Evolutionary conservation across 2,797 vertebrate genomes (phyloP).

Genomic region (Cryptoprocta ferox): DNA sequence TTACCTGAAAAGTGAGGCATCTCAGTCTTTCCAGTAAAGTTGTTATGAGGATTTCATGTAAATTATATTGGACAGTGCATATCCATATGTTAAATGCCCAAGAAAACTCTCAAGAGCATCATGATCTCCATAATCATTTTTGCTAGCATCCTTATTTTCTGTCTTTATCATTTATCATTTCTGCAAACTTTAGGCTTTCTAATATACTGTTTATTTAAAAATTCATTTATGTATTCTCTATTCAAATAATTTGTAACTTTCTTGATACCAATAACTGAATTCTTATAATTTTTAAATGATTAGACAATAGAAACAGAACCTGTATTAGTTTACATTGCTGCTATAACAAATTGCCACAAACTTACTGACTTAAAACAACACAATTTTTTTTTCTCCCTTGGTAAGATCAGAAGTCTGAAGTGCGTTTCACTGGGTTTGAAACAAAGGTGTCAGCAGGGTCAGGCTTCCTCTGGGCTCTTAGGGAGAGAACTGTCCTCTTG

Average conservation of each 20-base stretch:
- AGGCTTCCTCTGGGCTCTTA: neutral
- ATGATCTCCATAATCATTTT: neutral
- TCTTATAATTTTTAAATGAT: neutral
- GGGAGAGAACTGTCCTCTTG: neutral
- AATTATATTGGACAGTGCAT: neutral
- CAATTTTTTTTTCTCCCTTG: neutral
- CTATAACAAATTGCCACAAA: neutral
- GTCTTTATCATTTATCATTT: neutral
- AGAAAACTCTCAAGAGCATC: neutral
- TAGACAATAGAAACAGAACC: neutral
- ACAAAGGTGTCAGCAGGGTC: neutral
- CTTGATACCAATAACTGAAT: neutral
- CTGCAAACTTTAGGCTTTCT: neutral
- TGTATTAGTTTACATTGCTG: neutral
- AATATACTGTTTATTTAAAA: neutral
- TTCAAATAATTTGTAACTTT: neutral
- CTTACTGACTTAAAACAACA: neutral
- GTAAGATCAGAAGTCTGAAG: neutral
- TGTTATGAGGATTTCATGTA: neutral
- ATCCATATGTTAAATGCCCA: neutral
- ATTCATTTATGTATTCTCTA: neutral
- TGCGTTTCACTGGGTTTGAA: neutral
- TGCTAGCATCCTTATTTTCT: neutral
- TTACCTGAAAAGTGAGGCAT: neutral
- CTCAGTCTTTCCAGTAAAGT: neutral